Evolutionary conservation across 2,888 invertebrate genomes (phyloP).

Genomic region (Nephrotoma flavescens): DNA sequence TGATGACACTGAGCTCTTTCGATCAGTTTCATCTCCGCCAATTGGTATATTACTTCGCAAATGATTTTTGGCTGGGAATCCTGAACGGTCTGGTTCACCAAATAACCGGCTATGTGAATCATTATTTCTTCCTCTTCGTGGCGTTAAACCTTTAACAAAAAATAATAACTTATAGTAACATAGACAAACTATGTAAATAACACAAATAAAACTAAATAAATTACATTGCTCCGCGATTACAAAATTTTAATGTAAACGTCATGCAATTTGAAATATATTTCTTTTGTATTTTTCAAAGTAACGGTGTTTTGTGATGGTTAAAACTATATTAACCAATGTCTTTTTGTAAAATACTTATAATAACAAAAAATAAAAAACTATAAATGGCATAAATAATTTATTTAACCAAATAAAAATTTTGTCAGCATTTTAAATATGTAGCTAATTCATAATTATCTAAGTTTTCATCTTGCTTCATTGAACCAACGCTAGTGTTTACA

Average conservation of each 20-base stretch:
- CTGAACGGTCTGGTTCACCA: slow-evolving; percentile 38
- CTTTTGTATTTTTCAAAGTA: background rate
- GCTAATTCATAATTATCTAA: background rate
- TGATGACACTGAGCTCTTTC: background rate
- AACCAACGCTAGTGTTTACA: background rate
- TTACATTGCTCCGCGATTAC: background rate
- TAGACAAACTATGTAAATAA: background rate
- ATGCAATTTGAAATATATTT: background rate
- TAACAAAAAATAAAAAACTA: background rate
- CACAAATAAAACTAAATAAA: background rate
- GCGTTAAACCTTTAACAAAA: slow-evolving; percentile 7
- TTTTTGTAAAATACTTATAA: background rate
- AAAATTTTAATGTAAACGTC: background rate
- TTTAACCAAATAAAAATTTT: background rate
- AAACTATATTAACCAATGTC: background rate
- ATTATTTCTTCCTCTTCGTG: slow-evolving; percentile 19
- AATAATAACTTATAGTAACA: slow-evolving; percentile 1
- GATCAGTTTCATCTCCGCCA: slow-evolving; percentile 23
- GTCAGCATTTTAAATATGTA: background rate
- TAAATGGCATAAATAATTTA: background rate
- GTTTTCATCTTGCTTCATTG: background rate
- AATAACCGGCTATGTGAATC: slow-evolving; percentile 40
- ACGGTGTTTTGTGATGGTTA: background rate
- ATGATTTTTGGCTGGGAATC: slow-evolving; percentile 37
- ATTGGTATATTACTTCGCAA: slow-evolving; percentile 40